Conservation (phyloP, 2,888 invertebrate genomes). For the Synanthedon formicaeformis region DNA sequence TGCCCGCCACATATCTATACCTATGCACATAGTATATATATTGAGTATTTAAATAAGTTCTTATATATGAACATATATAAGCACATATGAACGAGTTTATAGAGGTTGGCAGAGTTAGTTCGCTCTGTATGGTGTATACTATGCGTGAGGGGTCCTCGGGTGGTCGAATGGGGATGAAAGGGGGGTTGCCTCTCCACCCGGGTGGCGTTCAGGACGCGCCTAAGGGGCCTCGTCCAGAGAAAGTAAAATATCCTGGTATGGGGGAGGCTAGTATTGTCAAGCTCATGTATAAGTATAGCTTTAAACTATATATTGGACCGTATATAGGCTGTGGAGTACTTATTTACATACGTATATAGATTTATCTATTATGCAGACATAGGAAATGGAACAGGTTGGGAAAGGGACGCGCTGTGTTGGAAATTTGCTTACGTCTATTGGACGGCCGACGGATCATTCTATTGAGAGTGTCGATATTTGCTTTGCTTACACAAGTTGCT, state of each 20-base stretch:
- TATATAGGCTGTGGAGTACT: conserved; percentile 52
- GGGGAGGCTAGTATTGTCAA: conserved; percentile 70
- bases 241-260: conserved; percentile 69
- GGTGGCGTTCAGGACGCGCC: conserved; percentile 48
- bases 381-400: conserved; percentile 59
- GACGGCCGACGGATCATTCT: conserved; percentile 4
- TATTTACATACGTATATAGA: conserved; percentile 67
- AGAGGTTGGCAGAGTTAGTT: conserved; percentile 65
- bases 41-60: conserved; percentile 64
- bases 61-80: conserved; percentile 27
- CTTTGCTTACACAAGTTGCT: not conserved
- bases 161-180: conserved; percentile 16
- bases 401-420: conserved; percentile 32
- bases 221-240: conserved; percentile 66
- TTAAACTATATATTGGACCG: conserved; percentile 65
- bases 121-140: conserved; percentile 61
- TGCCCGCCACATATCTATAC: not conserved
- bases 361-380: conserved; percentile 68
- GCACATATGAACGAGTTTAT: conserved; percentile 51
- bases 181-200: conserved; percentile 19
- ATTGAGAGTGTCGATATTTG: not conserved
- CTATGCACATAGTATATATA: conserved; percentile 17
- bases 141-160: conserved; percentile 50
- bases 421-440: conserved; percentile 43
- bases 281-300: conserved; percentile 64